Conservation (phyloP, 2,113 vertebrate genomes). For the Toxotes jaculatrix region DNA sequence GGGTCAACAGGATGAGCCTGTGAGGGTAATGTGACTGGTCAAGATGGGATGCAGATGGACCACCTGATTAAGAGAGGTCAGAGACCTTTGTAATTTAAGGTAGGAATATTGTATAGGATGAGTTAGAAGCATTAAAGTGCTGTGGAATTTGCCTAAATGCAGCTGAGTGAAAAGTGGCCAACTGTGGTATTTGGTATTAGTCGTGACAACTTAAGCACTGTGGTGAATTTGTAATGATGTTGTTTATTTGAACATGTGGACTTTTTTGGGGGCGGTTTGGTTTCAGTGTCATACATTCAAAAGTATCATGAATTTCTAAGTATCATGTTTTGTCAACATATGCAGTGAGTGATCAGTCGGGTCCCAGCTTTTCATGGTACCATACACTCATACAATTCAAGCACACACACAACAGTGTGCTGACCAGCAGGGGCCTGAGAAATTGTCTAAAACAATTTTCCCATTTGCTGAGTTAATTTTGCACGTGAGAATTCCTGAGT, state of each 20-base stretch:
- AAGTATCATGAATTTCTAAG: neutral
- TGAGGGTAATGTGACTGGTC: conserved; percentile 64
- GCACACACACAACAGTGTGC: conserved; percentile 14
- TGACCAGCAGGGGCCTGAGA: conserved; percentile 47
- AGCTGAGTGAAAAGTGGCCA: neutral
- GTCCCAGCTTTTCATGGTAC: neutral
- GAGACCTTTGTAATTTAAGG: conserved; percentile 38
- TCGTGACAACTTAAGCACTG: neutral
- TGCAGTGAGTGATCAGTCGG: neutral
- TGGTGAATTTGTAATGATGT: neutral
- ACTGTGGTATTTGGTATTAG: neutral
- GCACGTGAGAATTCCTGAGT: conserved; percentile 39
- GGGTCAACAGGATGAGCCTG: conserved; percentile 70
- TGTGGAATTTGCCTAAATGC: conserved; percentile 10
- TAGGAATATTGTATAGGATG: conserved; percentile 15
- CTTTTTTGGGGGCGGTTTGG: neutral
- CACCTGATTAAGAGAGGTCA: conserved; percentile 56
- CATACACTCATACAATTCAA: neutral
- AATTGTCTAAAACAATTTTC: conserved; percentile 62
- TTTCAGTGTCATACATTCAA: neutral
- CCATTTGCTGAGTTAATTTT: conserved; percentile 62
- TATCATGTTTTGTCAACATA: neutral
- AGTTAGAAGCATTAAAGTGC: neutral
- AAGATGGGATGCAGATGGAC: conserved; percentile 46
- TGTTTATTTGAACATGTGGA: neutral